phyloP scores from a whole-genome alignment of 1,140 invertebrate genomes.

The Mamestra configurata region DNA sequence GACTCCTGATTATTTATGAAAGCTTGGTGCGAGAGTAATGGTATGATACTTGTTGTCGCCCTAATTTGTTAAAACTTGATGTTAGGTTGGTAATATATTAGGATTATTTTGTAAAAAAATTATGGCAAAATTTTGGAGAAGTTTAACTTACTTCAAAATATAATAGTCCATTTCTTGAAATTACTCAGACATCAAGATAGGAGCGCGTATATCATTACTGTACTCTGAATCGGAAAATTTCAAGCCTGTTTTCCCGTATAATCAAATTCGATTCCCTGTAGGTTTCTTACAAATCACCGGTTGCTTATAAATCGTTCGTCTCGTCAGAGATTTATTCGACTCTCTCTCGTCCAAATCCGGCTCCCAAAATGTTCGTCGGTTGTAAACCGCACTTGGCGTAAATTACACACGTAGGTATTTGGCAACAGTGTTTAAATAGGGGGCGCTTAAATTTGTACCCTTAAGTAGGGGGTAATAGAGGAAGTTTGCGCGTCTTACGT shows the following conservation, averaged over 20 bases:
- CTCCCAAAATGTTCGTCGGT: conserved; percentile 53
- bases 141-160: too few relatives aligned
- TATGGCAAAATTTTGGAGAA: too few relatives aligned
- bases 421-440: conserved; percentile 76
- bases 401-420: conserved; percentile 71
- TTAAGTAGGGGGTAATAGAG: conserved; percentile 77
- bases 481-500: conserved; percentile 75
- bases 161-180: too few relatives aligned
- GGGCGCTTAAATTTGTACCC: conserved; percentile 76
- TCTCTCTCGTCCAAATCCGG: conserved; percentile 62
- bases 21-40: conserved; percentile 12
- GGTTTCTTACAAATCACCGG: conserved; percentile 79
- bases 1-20: conserved; percentile 35
- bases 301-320: conserved; percentile 78
- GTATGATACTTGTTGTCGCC: conserved; percentile 12
- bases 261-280: conserved; percentile 65
- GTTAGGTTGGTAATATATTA: background rate
- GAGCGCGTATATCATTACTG: conserved; percentile 31
- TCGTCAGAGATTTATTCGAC: conserved; percentile 75
- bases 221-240: conserved; percentile 61
- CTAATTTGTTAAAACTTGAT: background rate
- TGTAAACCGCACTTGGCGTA: conserved; percentile 63
- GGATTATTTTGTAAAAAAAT: background rate
- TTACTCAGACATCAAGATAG: background rate
- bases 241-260: conserved; percentile 59